Conservation (phyloP, 2,113 vertebrate genomes). For the Cyanoliseus patagonus region DNA sequence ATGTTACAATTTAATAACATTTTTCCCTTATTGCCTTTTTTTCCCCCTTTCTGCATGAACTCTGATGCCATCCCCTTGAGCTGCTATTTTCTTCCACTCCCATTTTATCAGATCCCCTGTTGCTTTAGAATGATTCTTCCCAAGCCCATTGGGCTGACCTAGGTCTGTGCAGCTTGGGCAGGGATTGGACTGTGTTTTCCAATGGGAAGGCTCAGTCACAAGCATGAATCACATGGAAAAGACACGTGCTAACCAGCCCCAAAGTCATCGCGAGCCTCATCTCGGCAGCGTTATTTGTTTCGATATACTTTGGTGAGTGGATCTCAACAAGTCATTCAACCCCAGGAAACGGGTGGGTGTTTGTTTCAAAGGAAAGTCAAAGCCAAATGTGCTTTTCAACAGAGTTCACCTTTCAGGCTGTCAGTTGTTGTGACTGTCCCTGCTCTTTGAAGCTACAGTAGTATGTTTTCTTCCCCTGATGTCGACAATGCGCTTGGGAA, state of each 20-base stretch:
- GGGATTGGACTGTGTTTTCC: neutral
- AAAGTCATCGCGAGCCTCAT: neutral
- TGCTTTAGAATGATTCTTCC: neutral
- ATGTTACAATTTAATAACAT: neutral
- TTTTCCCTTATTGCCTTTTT: neutral
- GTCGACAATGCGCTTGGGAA: neutral
- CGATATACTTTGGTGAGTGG: neutral
- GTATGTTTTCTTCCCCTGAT: neutral
- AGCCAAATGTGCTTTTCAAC: neutral
- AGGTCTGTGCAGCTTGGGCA: neutral
- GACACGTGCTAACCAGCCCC: neutral
- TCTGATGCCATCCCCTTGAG: constrained; percentile 15
- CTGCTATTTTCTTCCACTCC: neutral
- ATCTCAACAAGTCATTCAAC: neutral
- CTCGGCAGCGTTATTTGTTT: neutral
- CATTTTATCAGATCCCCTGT: constrained; percentile 14
- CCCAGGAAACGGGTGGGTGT: neutral
- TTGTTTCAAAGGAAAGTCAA: constrained; percentile 39
- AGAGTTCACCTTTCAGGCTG: neutral
- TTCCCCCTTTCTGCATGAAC: neutral
- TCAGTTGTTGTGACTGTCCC: neutral
- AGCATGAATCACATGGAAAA: neutral
- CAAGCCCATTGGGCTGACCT: neutral
- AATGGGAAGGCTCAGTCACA: neutral
- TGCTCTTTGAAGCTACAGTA: neutral